Conservation (phyloP, 2,888 invertebrate species). For the Steinernema scapterisci region DNA sequence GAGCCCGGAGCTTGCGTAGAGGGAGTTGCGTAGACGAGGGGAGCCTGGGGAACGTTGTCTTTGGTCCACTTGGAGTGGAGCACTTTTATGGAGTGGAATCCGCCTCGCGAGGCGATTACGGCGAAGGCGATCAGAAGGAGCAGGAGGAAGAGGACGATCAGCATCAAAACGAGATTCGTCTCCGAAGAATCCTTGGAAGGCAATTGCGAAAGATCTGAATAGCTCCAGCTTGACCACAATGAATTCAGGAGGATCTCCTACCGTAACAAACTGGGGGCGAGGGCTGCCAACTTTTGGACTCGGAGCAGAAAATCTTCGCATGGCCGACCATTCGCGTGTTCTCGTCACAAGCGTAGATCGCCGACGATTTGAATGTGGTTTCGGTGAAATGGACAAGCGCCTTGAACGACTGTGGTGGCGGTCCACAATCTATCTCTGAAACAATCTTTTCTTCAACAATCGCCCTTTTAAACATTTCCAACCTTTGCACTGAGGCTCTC, state of each 20-base stretch:
- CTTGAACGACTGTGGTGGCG: constrained; percentile 50
- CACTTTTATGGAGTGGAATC: constrained; percentile 34
- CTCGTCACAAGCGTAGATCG: constrained; percentile 52
- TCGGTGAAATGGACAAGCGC: constrained; percentile 45
- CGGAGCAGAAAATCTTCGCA: constrained; percentile 49
- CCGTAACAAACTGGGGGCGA: constrained; percentile 59
- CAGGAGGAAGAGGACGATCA: constrained; percentile 49
- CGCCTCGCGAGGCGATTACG: constrained; percentile 43
- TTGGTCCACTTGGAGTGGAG: constrained; percentile 35
- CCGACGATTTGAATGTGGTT: constrained; percentile 49
- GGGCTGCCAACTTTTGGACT: constrained; percentile 54
- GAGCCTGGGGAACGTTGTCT: constrained; percentile 27
- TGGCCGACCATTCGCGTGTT: constrained; percentile 53
- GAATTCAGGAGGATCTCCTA: constrained; percentile 24
- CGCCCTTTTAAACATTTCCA: constrained; percentile 41
- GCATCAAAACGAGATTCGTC: constrained; percentile 45
- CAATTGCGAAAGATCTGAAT: constrained; percentile 53
- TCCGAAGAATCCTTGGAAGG: constrained; percentile 32
- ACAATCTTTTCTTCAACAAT: too few relatives aligned
- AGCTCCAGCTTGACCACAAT: not conserved
- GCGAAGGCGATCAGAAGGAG: constrained; percentile 47
- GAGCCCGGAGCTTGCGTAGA: constrained; percentile 45
- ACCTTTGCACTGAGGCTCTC: constrained; percentile 47
- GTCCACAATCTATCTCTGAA: constrained; percentile 52
- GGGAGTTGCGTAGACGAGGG: constrained; percentile 54